Percentiles rank a stretch among this genome's conserved stretches.
phyloP scores from a whole-genome alignment of 2,113 vertebrate species.

The Ophthalmolycus amberensis region DNA sequence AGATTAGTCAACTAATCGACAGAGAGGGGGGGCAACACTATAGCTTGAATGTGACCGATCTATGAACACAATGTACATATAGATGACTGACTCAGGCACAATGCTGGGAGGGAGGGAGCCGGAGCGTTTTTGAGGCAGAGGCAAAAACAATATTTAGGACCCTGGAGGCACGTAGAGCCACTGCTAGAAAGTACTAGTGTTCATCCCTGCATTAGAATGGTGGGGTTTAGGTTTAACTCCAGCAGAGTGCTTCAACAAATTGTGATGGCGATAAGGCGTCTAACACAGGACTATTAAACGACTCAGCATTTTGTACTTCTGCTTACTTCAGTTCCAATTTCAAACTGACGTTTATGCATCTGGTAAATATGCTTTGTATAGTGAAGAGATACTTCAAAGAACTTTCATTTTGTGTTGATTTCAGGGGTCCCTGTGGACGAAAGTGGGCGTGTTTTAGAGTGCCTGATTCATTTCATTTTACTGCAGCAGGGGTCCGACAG shows the following conservation, averaged over 20 bases:
- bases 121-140: no score
- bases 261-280: neutral
- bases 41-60: no score
- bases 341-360: neutral
- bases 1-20: no score
- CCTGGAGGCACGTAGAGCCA: no score
- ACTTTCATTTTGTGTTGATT: neutral
- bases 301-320: neutral
- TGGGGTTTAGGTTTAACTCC: neutral
- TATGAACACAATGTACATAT: no score
- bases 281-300: neutral
- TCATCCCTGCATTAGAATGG: no score
- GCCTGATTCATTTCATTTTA: neutral
- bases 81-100: no score
- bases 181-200: no score
- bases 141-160: no score
- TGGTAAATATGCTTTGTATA: neutral
- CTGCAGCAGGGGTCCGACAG: no score
- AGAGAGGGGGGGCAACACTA: no score
- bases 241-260: slow-evolving; percentile 3
- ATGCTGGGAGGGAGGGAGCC: no score
- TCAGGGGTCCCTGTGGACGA: neutral
- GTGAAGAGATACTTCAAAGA: neutral
- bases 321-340: neutral
- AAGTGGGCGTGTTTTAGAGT: neutral